phyloP scores from a whole-genome alignment of 2,888 invertebrate genomes.

The Coenonympha glycerion region DNA sequence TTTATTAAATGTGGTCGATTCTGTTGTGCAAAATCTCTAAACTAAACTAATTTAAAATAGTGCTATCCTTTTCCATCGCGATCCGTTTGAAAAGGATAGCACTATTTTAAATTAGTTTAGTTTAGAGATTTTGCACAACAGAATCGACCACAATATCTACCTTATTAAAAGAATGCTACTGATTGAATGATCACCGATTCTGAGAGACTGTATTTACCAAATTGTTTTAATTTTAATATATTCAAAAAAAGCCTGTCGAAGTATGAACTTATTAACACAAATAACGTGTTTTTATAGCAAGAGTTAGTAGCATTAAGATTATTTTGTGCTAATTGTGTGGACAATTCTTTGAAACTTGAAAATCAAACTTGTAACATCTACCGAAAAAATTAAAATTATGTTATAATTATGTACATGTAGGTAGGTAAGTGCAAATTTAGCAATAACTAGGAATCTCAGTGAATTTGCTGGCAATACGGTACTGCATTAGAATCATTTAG shows the following conservation, averaged over 20 bases:
- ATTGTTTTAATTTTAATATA: background rate
- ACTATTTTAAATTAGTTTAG: too few relatives aligned
- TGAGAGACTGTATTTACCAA: background rate
- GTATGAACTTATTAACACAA: background rate
- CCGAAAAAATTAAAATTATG: background rate
- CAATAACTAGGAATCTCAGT: conserved; percentile 47
- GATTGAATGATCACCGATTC: too few relatives aligned
- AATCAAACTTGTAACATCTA: background rate
- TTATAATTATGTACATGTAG: too few relatives aligned
- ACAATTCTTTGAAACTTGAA: background rate
- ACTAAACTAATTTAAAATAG: too few relatives aligned
- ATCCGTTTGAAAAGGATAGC: too few relatives aligned
- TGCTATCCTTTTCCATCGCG: too few relatives aligned
- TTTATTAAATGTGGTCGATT: too few relatives aligned
- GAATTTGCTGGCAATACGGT: conserved; percentile 25
- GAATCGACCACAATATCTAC: too few relatives aligned
- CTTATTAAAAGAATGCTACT: too few relatives aligned
- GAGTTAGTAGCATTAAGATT: background rate
- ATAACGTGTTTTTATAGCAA: background rate
- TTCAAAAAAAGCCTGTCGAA: background rate
- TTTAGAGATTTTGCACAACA: too few relatives aligned
- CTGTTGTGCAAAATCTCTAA: too few relatives aligned
- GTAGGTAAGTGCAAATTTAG: conserved; percentile 27
- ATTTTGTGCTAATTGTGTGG: background rate
- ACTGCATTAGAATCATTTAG: conserved; percentile 34